These are phyloP conservation scores for Halictus quadricinctus DNA, from an alignment of 2,888 invertebrate species.

Conservation along the genomic window DNA sequence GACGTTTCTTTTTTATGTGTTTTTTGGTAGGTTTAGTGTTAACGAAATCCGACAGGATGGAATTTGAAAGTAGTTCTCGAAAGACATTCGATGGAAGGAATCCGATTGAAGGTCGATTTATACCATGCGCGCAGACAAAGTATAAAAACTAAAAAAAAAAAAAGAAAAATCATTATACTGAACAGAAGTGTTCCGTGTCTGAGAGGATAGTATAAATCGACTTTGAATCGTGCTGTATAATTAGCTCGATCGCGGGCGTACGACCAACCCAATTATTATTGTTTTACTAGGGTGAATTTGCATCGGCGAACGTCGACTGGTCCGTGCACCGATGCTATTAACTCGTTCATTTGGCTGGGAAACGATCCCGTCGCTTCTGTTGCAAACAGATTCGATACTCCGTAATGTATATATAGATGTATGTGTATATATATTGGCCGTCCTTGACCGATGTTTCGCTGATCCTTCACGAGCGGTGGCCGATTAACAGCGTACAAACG, in stretches of 20 bases:
- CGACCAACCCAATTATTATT: slow-evolving; percentile 41
- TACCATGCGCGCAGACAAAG: too few relatives aligned
- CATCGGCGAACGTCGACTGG: slow-evolving; percentile 32
- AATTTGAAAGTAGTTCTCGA: too few relatives aligned
- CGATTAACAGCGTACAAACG: slow-evolving; percentile 25
- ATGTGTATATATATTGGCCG: background rate
- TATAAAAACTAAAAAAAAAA: too few relatives aligned
- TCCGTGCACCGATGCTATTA: slow-evolving; percentile 44
- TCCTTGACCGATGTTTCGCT: slow-evolving; percentile 12
- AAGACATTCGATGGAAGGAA: background rate
- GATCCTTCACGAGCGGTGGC: background rate
- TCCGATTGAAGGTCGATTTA: slow-evolving; percentile 2
- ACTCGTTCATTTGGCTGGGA: slow-evolving; percentile 36
- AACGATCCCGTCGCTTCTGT: slow-evolving; percentile 29
- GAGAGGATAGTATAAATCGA: too few relatives aligned
- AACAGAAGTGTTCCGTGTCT: too few relatives aligned
- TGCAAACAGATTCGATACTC: slow-evolving; percentile 45
- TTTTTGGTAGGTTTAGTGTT: too few relatives aligned
- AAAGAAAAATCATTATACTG: too few relatives aligned
- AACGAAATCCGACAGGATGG: too few relatives aligned
- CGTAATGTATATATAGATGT: background rate
- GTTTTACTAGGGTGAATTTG: slow-evolving; percentile 24
- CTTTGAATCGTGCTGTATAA: slow-evolving; percentile 8
- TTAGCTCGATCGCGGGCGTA: background rate
- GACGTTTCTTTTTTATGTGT: too few relatives aligned